Evolutionary conservation across 1,140 invertebrate genomes (phyloP).

Genomic region (Drosophila trapezifrons): DNA sequence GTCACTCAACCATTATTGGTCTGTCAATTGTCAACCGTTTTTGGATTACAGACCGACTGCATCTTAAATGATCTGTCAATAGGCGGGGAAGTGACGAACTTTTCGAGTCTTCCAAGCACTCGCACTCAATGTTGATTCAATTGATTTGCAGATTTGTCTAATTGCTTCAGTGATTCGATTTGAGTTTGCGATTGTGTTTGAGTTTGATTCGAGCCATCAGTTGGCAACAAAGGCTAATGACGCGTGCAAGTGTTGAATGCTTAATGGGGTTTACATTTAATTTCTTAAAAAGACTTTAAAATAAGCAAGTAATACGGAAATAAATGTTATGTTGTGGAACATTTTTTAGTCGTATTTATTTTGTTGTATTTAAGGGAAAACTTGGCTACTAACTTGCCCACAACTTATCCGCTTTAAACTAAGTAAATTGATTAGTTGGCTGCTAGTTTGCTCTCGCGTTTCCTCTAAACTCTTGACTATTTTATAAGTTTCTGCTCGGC

Average conservation of each 20-base stretch:
- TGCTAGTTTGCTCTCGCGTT: conserved; percentile 1
- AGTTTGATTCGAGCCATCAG: conserved; percentile 1
- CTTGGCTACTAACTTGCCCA: neutral
- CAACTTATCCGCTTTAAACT: neutral
- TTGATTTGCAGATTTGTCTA: conserved; percentile 43
- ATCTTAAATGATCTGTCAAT: conserved; percentile 23
- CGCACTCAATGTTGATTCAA: conserved; percentile 33
- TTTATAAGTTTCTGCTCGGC: conserved; percentile 28
- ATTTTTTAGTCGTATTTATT: no score
- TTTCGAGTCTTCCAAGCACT: conserved; percentile 1
- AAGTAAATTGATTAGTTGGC: conserved; percentile 23
- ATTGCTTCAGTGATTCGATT: conserved; percentile 26
- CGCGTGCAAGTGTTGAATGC: neutral
- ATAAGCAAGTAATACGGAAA: no score
- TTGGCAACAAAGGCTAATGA: conserved; percentile 4
- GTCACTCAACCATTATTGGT: conserved; percentile 37
- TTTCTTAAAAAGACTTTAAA: neutral
- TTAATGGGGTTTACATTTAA: neutral
- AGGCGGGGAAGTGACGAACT: conserved; percentile 25
- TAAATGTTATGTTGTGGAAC: neutral
- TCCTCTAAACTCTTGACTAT: conserved; percentile 33
- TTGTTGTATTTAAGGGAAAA: no score
- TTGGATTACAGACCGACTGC: conserved; percentile 9
- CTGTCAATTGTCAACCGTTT: conserved; percentile 33
- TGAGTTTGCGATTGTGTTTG: conserved; percentile 11